phyloP scores from a whole-genome alignment of 2,888 invertebrate species.

The Ametastegia equiseti region DNA sequence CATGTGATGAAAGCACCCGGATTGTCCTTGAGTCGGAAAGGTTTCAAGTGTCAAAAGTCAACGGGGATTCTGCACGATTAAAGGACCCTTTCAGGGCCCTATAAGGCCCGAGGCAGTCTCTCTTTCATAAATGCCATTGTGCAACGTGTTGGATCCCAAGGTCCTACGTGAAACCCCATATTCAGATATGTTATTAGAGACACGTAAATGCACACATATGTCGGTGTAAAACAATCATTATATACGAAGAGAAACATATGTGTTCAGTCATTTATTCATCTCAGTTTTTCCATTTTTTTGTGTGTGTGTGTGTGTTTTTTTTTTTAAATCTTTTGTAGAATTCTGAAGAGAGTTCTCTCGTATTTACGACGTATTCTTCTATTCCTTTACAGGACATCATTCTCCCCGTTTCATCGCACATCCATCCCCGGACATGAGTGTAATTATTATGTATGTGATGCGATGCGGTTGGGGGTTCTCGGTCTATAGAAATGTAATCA shows the following conservation, averaged over 20 bases:
- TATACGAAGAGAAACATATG: background rate
- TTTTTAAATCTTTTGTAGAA: background rate
- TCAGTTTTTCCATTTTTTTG: no score
- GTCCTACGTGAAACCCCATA: constrained; percentile 4
- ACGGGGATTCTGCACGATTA: constrained; percentile 21
- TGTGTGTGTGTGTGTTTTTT: no score
- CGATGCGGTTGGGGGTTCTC: constrained; percentile 10
- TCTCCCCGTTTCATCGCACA: constrained; percentile 51
- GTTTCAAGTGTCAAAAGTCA: constrained; percentile 28
- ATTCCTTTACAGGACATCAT: background rate
- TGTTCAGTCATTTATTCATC: no score
- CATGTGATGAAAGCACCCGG: constrained; percentile 22
- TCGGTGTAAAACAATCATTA: background rate
- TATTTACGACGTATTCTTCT: background rate
- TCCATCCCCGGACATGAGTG: constrained; percentile 44
- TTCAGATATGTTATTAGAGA: background rate
- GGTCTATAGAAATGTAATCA: constrained; percentile 60
- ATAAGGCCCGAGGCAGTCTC: background rate
- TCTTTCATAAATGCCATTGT: constrained; percentile 13
- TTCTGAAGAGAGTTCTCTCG: background rate
- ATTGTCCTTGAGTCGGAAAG: constrained; percentile 25
- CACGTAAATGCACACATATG: background rate
- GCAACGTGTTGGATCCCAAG: constrained; percentile 1
- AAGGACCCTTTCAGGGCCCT: background rate
- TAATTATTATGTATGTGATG: constrained; percentile 58